Base-by-base conservation (phyloP, 2,888 invertebrate genomes). In the Tholera decimalis region DNA sequence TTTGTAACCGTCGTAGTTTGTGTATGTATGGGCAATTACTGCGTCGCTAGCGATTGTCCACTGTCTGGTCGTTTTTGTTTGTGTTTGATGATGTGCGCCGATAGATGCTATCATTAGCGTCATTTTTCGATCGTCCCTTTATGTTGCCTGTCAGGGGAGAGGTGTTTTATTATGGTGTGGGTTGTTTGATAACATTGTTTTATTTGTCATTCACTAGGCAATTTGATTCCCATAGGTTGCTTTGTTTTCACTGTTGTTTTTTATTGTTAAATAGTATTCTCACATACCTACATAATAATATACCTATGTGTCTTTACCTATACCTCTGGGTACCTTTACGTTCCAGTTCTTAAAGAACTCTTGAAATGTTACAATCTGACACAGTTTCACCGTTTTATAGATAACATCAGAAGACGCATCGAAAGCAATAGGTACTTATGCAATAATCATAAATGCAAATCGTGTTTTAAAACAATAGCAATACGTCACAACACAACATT, bases 1-100 rank as follows among this genome's bases (percentile, higher is more conserved):
- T 89, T 89, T 89, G 87, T 91, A 86, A 88, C 87, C 80, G 85
- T 77, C 60, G 79, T 84, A 84, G 82, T 85, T 85, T 80, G 83
- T 81, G 73, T 82, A 75, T 83, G 77, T 78, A 73, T 77, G 78
- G 79, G 81, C 82, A 86, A 87, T 90, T 87, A 87, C 81, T 82
- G 65, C 63, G 72, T 82, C 70, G 82, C 73, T 80, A 80, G 77
- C 83, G 84, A 87, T 85, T 84, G 83, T 79, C 79, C 75, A 81
- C 69, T 83, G 83, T 82, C 79, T 72, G 80, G 66, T 66, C 76
- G 67, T 73, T 84, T 84, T 88, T 89, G 85, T 87, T 84, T 84
- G 82, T 80, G 83, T 82, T 79, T 84, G 82, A 83, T 87, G 87
- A 85, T 80, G 85, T 84, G 85, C 63, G 71, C 73, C 82, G 67